Percentiles rank a stretch among this genome's conserved stretches.
Evolutionary conservation across 2,113 vertebrate species (phyloP).

Genomic region (Camelus dromedarius): DNA sequence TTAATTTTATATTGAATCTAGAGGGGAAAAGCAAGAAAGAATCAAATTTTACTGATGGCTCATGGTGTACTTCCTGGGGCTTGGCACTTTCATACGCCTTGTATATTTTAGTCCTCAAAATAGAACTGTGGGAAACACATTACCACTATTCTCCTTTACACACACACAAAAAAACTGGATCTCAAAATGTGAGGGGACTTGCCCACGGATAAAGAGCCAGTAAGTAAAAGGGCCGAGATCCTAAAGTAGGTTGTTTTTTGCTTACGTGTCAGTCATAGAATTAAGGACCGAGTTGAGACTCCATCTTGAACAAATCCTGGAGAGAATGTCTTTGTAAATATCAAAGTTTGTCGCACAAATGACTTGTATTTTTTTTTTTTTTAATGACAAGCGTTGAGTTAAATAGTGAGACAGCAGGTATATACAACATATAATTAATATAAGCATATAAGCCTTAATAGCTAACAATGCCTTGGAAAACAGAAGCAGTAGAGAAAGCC

Average conservation of each 20-base stretch:
- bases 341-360: neutral
- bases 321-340: neutral
- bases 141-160: neutral
- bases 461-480: neutral
- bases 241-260: neutral
- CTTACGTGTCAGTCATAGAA: neutral
- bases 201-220: neutral
- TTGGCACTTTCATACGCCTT: neutral
- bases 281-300: neutral
- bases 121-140: slow-evolving; percentile 34
- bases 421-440: neutral
- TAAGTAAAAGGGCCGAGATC: neutral
- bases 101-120: slow-evolving; percentile 51
- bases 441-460: neutral
- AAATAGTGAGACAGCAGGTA: neutral
- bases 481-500: neutral
- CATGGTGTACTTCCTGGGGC: neutral
- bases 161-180: neutral
- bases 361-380: neutral
- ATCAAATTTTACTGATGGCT: neutral
- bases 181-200: neutral
- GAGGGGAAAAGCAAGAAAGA: neutral
- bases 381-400: neutral
- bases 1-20: neutral
- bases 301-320: neutral